phyloP scores from a whole-genome alignment of 2,113 vertebrate species.

The Coregonus clupeaformis region DNA sequence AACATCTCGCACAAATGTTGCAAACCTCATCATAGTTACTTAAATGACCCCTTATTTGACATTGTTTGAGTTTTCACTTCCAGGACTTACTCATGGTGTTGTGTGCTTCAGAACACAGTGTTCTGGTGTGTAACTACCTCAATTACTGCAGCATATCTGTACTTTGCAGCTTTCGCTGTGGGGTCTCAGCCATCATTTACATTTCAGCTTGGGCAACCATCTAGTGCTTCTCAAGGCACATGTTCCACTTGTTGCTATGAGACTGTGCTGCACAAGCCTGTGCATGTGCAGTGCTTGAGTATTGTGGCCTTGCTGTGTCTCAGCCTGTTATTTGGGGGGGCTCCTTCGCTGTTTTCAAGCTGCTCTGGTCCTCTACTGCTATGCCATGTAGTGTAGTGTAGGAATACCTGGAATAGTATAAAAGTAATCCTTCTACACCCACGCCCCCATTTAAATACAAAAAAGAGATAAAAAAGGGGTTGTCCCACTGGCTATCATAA shows the following conservation, averaged over 20 bases:
- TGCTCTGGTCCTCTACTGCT: conserved; percentile 1
- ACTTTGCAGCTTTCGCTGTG: conserved; percentile 4
- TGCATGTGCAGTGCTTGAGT: conserved; percentile 58
- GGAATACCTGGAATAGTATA: no score
- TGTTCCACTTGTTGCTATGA: conserved; percentile 79
- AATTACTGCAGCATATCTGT: conserved; percentile 11
- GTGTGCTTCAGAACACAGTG: conserved; percentile 8
- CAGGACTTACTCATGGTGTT: background rate
- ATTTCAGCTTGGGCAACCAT: conserved; percentile 29
- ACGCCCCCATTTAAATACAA: no score
- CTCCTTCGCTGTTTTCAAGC: conserved; percentile 15
- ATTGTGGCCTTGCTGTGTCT: conserved; percentile 67
- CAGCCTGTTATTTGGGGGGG: conserved; percentile 53
- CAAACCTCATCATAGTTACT: no score
- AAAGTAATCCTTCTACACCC: no score
- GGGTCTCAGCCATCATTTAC: conserved; percentile 35
- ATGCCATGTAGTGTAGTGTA: conserved; percentile 1
- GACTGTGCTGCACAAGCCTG: conserved; percentile 58
- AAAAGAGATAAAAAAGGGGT: no score
- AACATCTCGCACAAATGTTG: no score
- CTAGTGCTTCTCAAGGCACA: conserved; percentile 38
- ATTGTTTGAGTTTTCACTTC: no score
- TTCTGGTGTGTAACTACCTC: conserved; percentile 8
- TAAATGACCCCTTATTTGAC: no score
- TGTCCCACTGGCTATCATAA: no score